A percentile compares a stretch with the other conserved stretches of the same genome.
These are phyloP conservation scores for Schizaphis graminum DNA, from an alignment of 2,888 invertebrate genomes.

Conservation along the genomic window DNA sequence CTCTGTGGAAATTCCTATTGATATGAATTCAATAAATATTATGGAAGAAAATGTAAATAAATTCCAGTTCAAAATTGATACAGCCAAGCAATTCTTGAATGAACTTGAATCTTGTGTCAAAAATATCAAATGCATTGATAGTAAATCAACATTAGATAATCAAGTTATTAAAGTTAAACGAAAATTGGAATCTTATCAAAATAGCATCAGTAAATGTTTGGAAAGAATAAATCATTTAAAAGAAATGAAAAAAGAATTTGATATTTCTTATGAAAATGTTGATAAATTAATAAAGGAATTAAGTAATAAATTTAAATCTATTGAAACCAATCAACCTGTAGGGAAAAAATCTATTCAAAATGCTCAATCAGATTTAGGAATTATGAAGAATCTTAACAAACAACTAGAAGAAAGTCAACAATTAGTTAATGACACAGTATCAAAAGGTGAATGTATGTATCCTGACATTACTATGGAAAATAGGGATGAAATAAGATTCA, in stretches of 20 bases:
- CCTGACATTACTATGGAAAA: slow-evolving; percentile 89
- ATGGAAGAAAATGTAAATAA: slow-evolving; percentile 35
- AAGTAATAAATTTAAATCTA: slow-evolving; percentile 80
- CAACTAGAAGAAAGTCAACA: slow-evolving; percentile 85
- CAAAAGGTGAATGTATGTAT: slow-evolving; percentile 90
- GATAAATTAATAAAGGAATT: slow-evolving; percentile 85
- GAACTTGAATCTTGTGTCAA: neutral
- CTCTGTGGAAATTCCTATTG: slow-evolving; percentile 39
- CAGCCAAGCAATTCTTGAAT: neutral
- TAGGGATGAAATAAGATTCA: slow-evolving; percentile 85
- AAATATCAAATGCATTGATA: slow-evolving; percentile 43
- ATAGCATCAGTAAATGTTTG: slow-evolving; percentile 70
- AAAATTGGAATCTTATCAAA: slow-evolving; percentile 37
- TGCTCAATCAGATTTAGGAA: slow-evolving; percentile 80
- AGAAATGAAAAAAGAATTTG: slow-evolving; percentile 80
- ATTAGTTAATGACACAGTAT: slow-evolving; percentile 84
- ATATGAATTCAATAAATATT: slow-evolving; percentile 15
- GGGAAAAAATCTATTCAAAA: slow-evolving; percentile 79
- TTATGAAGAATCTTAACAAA: slow-evolving; percentile 80
- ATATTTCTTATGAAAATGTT: slow-evolving; percentile 78
- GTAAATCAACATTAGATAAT: slow-evolving; percentile 52
- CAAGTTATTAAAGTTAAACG: slow-evolving; percentile 35
- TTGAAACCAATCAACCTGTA: slow-evolving; percentile 81
- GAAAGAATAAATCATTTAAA: slow-evolving; percentile 81
- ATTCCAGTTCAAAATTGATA: neutral